These are phyloP conservation scores for Elephantulus edwardii DNA, from an alignment of 2,113 vertebrate species.

Conservation along the genomic window DNA sequence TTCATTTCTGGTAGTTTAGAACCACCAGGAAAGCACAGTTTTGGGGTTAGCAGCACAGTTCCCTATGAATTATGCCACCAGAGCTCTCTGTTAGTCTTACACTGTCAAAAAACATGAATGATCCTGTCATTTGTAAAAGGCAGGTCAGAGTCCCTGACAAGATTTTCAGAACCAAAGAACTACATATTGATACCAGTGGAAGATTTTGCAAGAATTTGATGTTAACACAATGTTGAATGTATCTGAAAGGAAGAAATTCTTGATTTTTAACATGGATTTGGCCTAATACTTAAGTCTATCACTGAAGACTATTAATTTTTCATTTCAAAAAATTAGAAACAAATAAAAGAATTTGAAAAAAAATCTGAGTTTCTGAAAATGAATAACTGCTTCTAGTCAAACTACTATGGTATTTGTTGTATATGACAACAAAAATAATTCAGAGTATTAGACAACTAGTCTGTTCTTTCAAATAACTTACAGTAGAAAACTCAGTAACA, in stretches of 20 bases:
- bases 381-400: background rate
- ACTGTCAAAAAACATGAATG: background rate
- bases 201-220: background rate
- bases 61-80: too few relatives aligned
- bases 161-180: background rate
- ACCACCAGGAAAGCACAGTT: too few relatives aligned
- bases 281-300: background rate
- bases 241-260: background rate
- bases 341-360: background rate
- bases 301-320: background rate
- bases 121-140: background rate
- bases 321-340: background rate
- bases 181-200: background rate
- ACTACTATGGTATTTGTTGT: background rate
- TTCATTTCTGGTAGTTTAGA: too few relatives aligned
- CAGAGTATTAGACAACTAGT: background rate
- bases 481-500: background rate
- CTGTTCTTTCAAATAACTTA: background rate
- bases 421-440: background rate
- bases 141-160: background rate
- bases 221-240: background rate
- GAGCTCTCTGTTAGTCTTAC: too few relatives aligned
- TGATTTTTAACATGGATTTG: background rate
- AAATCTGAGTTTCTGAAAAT: background rate
- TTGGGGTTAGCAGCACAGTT: too few relatives aligned